Evolutionary conservation across 1,140 invertebrate species (phyloP), one percentile per base, ranked within the genome.

Genomic region (Drosophila novamexicana): DNA sequence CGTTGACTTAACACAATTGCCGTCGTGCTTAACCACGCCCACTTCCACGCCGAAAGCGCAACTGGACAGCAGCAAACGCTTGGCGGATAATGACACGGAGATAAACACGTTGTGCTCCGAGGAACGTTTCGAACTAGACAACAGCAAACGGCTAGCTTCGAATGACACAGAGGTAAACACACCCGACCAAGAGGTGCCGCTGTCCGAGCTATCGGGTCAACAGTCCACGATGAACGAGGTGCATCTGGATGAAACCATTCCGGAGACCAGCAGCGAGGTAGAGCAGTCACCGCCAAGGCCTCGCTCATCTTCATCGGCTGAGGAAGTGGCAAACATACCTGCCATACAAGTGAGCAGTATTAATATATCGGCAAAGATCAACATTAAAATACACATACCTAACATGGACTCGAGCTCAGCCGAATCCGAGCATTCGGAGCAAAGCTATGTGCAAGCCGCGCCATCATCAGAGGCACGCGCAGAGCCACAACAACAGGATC

Each of bases 361-460:
- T 6, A 92, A 90, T 71, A 92, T 92, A 9, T 92, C 91, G 2
- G 91, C 91, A 1, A 92, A 83, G 70, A 89, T 92, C 14, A 92
- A 89, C 53, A 92, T 92, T 9, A 90, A 92, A 58, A 91, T 92
- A 18, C 78, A 84, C 36, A 79, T 92, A 66, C 75, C 88, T n/a
- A 42, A 54, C 6, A 29, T 66, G 22, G 69, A 79, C 7, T 69
- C 66, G 1, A 90, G 78, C 39, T 86, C 75, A 0, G 62, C 14
- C 2, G 71, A 69, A 6, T 69, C 56, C 5, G 81, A 84, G 2
- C 54, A 69, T 1, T 0, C 53, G 6, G 52, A 47, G 0, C 39
- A n/a, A n/a, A 67, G 12, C 32, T 18, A 1, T 45, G 40, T 16
- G 32, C 36, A 32, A 14, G 9, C 49, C 7, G 12, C 6, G 14